Base-by-base conservation (phyloP, 64 coral and sea anemone species). In the Stichodactyla mertensii region DNA sequence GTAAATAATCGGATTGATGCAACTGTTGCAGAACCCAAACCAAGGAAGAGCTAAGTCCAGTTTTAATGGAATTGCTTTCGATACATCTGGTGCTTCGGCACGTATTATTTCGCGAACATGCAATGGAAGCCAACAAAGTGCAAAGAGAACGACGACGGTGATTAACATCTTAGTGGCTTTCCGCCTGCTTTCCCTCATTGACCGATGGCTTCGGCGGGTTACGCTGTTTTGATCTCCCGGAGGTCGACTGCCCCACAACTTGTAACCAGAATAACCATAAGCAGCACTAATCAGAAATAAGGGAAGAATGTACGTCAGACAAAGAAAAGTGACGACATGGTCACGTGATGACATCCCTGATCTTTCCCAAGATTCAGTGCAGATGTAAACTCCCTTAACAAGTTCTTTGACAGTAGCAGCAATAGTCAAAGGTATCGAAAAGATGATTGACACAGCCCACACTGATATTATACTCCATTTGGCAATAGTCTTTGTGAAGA, bases 141-240 rank as follows among this genome's bases (percentile, higher is more conserved):
- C 84, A 82, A 91, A 91, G 15, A 58, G 56, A 5, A 81, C n/a
- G 28, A 91, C 89, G 18, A 91, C 61, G n/a, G 71, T 54, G 20
- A 91, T 82, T 10, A 91, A 52, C 89, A 91, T 91, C 82, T 91
- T 91, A 86, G 89, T 91, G 36, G 89, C 83, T 91, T 86, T 91
- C 31, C 89, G 84, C 64, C 89, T 71, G 11, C 61, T 86, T 20
- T 52, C 58, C n/a, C 55, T 80, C 53, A 86, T 87, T 31, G 70
- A 80, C n/a, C 54, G 57, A 55, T 45, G 12, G 20, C 27, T 24
- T 16, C 16, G 14, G 4, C 77, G 55, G 19, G 60, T 58, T n/a
- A 64, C 15, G 61, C 60, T 85, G 22, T 64, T 64, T 51, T 91
- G 89, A n/a, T 87, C 55, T 20, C 85, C 85, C 86, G 89, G 84